A percentile compares a stretch with the other conserved stretches of the same genome.
phyloP scores from a whole-genome alignment of 2,113 vertebrate species.

The Oncorhynchus keta region DNA sequence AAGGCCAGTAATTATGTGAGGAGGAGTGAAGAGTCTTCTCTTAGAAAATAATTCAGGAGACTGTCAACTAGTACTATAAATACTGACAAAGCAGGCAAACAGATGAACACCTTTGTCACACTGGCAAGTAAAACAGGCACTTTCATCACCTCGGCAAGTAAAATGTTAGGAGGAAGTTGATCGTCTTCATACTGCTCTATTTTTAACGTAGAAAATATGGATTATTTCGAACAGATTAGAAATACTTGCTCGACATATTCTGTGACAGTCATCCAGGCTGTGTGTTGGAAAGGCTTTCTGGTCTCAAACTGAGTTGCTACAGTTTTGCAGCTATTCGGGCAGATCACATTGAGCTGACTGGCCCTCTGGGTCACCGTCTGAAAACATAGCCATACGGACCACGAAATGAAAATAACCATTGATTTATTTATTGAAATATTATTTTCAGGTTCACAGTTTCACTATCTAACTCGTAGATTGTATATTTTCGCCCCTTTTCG shows the following conservation, averaged over 20 bases:
- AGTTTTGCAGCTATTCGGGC: not conserved
- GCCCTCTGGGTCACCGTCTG: not conserved
- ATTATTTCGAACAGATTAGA: not conserved
- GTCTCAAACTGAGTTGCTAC: not conserved
- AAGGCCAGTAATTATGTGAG: too few relatives aligned
- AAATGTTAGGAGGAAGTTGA: conserved; percentile 1
- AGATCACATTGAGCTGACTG: not conserved
- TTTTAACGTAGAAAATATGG: conserved; percentile 8
- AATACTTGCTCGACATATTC: not conserved
- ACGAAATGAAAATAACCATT: not conserved
- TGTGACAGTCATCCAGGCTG: not conserved
- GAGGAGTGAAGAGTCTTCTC: not conserved
- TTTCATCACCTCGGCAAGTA: not conserved
- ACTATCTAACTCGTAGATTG: not conserved
- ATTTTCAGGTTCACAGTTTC: too few relatives aligned
- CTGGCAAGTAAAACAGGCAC: not conserved
- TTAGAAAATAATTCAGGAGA: too few relatives aligned
- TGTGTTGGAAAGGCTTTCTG: not conserved
- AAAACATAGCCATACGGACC: not conserved
- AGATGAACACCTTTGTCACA: not conserved
- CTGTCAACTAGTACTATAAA: not conserved
- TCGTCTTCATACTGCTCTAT: conserved; percentile 13
- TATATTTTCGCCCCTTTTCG: not conserved
- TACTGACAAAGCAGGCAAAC: not conserved
- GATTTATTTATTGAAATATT: conserved; percentile 1